Percentiles rank a stretch among this genome's conserved stretches.
Conservation (phyloP, 2,888 invertebrate species). For the Hecatera dysodea region DNA sequence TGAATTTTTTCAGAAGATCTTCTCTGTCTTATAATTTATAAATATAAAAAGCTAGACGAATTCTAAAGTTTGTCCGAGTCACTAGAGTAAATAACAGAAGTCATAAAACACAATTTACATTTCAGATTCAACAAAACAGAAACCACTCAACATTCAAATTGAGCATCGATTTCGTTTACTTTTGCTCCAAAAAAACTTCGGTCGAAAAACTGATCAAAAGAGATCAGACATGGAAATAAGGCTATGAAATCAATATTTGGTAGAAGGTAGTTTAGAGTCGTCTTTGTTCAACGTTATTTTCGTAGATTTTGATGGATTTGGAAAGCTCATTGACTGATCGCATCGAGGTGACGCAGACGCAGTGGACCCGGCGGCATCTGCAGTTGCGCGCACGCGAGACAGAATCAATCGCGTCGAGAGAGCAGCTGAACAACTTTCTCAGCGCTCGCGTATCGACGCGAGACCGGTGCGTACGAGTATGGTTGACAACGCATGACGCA, state of each 20-base stretch:
- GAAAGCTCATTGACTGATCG: slow-evolving; percentile 49
- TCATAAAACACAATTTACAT: slow-evolving; percentile 30
- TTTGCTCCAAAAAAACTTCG: slow-evolving; percentile 35
- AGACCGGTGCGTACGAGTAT: slow-evolving; percentile 74
- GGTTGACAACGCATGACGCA: slow-evolving; percentile 61
- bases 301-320: slow-evolving; percentile 16
- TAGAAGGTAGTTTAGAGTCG: slow-evolving; percentile 6
- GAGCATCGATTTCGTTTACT: slow-evolving; percentile 33
- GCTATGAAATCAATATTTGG: slow-evolving; percentile 19
- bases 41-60: slow-evolving; percentile 13
- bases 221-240: slow-evolving; percentile 40
- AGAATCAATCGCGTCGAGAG: slow-evolving; percentile 82
- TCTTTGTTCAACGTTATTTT: slow-evolving; percentile 14
- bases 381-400: slow-evolving; percentile 71
- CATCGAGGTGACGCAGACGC: slow-evolving; percentile 54
- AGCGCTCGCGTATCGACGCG: slow-evolving; percentile 80
- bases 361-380: slow-evolving; percentile 64
- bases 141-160: slow-evolving; percentile 48
- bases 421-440: slow-evolving; percentile 87
- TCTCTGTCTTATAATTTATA: slow-evolving; percentile 14
- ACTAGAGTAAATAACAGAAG: slow-evolving; percentile 19
- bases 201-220: slow-evolving; percentile 27
- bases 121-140: slow-evolving; percentile 33
- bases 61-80: not conserved
- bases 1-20: slow-evolving; percentile 14